Evolutionary conservation across 2,113 vertebrate genomes (phyloP), one percentile per base, ranked within the genome.

Genomic region (Aptenodytes forsteri): DNA sequence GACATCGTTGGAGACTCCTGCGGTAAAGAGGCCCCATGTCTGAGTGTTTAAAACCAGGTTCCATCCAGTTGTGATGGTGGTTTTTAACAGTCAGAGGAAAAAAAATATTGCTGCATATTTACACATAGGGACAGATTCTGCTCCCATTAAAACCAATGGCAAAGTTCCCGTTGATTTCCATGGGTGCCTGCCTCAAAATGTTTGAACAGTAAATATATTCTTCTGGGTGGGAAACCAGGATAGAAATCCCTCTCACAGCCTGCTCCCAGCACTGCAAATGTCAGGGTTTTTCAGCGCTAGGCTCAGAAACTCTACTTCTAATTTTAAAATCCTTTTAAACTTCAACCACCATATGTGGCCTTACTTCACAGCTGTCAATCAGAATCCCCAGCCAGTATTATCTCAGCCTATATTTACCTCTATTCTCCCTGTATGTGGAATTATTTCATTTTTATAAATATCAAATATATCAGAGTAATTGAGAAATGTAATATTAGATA

Each of bases 201-300:
- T 97, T 97, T 96, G 87, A 95, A 95, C 93, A 97, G 96, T 97
- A 96, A 96, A 97, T 95, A 95, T 90, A 90, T 95, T 97, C 78
- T 96, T 94, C 96, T 95, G 89, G 89, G 97, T 96, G 94, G 97
- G 95, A 97, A 96, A 93, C 64, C 82, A 86, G 93, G 82, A 88
- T 90, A 96, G 94, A 95, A 95, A 93, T 96, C 87, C 79, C 78
- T 96, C 96, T 97, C 93, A 95, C 71, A 95, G 96, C 32, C 82
- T 94, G 78, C 87, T 96, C 82, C 70, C 70, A 47, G 83, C n/a
- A 7, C 91, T 88, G 93, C 84, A 95, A 94, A 96, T 93, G 84
- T 93, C 91, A 93, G 90, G 54, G 64, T 9, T 94, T 97, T 96
- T 95, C 78, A 71, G 71, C 0, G 0, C 84, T 87, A 44, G 65